Evolutionary conservation across 2,113 vertebrate genomes (phyloP), one percentile per base, ranked within the genome.

Genomic region (Piprites chloris): DNA sequence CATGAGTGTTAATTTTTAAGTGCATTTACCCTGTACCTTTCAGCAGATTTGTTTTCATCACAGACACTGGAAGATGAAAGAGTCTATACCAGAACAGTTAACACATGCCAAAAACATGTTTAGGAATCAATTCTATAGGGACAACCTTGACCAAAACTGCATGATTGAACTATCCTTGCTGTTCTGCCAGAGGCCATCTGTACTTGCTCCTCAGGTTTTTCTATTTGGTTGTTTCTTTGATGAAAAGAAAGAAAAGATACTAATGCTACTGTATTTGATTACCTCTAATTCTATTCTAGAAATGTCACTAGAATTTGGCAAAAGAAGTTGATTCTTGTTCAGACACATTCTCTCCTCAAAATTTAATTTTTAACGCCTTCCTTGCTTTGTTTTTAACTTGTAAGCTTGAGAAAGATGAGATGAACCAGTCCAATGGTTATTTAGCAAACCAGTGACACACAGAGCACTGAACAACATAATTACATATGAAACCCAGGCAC

Each of bases 381-480:
- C 23, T 66, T 81, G 21, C 19, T 87, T 82, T 16, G 22, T 52
- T 55, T 77, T 89, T 61, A 12, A 30, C 44, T 50, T 56, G 11
- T 41, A 67, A 44, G 33, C 41, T 55, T 59, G 2, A 76, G 21
- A 61, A 78, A 86, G 75, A 71, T 19, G 41, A 53, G 46, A 37
- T 2, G 0, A 3, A 96, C 92, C 81, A 42, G 88, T 89, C 90
- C 91, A 94, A 67, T 44, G 72, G 74, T 28, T 74, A 90, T 33
- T 96, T 94, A 96, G 90, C 95, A 96, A 96, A 95, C 95, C 94
- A 96, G 89, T 87, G 94, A 83, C 63, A 97, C 91, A 91, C 32
- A 95, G 61, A 59, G 42, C 0, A 0, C 78, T 67, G 53, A 87
- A 44, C 73, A 92, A 92, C 90, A 94, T 95, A 94, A 97, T 96